Conservation (phyloP, 2,113 vertebrate species). For the Cyanoramphus novaezelandiae region DNA sequence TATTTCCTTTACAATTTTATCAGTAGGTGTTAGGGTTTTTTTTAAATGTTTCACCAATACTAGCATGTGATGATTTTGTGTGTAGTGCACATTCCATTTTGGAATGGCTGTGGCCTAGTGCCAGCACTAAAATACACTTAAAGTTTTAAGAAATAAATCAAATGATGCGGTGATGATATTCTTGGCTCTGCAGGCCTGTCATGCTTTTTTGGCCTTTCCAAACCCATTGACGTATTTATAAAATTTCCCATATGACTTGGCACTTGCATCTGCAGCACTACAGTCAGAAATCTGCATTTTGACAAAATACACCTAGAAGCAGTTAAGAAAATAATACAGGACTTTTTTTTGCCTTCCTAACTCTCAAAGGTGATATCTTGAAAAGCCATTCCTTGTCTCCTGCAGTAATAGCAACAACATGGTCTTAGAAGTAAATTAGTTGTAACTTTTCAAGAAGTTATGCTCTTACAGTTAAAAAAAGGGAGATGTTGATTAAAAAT, state of each 20-base stretch:
- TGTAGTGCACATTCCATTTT: neutral
- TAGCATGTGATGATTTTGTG: neutral
- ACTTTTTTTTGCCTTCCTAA: neutral
- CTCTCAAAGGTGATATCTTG: neutral
- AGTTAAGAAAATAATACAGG: neutral
- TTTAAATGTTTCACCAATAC: neutral
- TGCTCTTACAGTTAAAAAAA: neutral
- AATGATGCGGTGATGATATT: neutral
- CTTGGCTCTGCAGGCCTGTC: neutral
- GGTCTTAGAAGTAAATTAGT: neutral
- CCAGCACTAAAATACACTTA: neutral
- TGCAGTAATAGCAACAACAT: neutral
- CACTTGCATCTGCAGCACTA: neutral
- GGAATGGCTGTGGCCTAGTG: neutral
- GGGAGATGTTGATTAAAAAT: neutral
- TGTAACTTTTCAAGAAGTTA: neutral
- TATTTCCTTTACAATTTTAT: neutral
- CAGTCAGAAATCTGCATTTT: neutral
- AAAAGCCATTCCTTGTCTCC: neutral
- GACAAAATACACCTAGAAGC: neutral
- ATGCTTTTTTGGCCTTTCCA: neutral
- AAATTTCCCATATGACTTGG: neutral
- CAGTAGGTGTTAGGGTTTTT: neutral
- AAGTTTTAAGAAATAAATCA: slow-evolving; percentile 2
- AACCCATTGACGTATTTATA: neutral